Percentiles rank a stretch among this genome's conserved stretches.
These are phyloP conservation scores for Ferrisia virgata DNA, from an alignment of 2,888 invertebrate species.

Conservation along the genomic window DNA sequence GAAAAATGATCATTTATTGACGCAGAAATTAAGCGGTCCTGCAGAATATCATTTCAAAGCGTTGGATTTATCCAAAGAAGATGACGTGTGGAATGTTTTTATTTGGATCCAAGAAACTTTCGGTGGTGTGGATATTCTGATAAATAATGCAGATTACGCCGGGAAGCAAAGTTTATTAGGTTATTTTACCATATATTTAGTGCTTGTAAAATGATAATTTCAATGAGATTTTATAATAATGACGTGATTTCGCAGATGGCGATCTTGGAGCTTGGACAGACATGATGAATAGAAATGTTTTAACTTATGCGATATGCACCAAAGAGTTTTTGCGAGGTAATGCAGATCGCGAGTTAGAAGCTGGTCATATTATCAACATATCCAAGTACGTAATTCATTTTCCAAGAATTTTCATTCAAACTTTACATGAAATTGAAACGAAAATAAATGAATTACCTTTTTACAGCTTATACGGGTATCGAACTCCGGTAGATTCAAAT, in stretches of 20 bases:
- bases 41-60: background rate
- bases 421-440: background rate
- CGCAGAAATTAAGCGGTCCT: background rate
- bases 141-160: slow-evolving; percentile 49
- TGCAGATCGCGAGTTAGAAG: background rate
- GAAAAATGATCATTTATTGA: background rate
- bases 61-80: slow-evolving; percentile 41
- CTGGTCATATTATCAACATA: slow-evolving; percentile 33
- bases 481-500: background rate
- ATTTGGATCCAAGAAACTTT: slow-evolving; percentile 48
- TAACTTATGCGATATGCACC: background rate
- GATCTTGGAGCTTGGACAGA: background rate
- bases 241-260: background rate
- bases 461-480: background rate
- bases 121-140: slow-evolving; percentile 48
- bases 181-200: slow-evolving; percentile 31
- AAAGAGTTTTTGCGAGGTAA: slow-evolving; percentile 7
- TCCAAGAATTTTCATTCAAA: background rate
- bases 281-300: background rate
- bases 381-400: background rate
- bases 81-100: slow-evolving; percentile 47
- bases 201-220: too few relatives aligned
- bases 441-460: background rate
- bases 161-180: slow-evolving; percentile 48
- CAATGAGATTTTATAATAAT: background rate